Conservation (phyloP, 2,113 vertebrate species). For the Paratilapia polleni region DNA sequence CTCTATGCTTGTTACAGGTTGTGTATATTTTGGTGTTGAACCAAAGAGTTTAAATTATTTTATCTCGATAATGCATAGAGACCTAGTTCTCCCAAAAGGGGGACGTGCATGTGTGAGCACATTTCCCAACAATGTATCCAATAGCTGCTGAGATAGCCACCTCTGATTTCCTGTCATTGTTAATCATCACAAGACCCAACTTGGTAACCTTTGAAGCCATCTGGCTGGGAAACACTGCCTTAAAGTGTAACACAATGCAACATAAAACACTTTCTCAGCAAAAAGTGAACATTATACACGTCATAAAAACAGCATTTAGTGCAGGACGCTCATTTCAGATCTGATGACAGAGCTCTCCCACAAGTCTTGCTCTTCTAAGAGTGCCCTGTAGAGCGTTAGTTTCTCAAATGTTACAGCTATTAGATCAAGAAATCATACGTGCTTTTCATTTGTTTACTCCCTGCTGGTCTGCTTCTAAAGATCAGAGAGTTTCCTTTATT, state of each 20-base stretch:
- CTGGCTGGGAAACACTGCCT: background rate
- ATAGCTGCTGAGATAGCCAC: background rate
- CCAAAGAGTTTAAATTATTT: background rate
- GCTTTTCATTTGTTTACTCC: background rate
- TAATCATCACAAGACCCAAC: background rate
- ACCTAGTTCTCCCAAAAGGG: background rate
- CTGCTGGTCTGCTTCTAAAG: background rate
- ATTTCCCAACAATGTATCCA: background rate
- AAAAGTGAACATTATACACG: background rate
- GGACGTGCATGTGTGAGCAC: background rate
- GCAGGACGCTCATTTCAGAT: background rate
- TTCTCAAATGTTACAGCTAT: no score
- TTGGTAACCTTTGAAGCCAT: background rate
- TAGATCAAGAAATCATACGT: background rate
- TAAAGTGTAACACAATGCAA: background rate
- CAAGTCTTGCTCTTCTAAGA: background rate
- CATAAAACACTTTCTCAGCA: background rate
- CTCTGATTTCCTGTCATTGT: background rate
- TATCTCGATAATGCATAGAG: accelerated
- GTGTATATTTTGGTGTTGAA: background rate
- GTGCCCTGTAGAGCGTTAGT: no score
- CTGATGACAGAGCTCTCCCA: background rate
- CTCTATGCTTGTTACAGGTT: background rate
- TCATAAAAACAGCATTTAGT: background rate
- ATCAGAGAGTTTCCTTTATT: background rate